Evolutionary conservation across 1,140 invertebrate genomes (phyloP).

Genomic region (Lepidostoma basale): DNA sequence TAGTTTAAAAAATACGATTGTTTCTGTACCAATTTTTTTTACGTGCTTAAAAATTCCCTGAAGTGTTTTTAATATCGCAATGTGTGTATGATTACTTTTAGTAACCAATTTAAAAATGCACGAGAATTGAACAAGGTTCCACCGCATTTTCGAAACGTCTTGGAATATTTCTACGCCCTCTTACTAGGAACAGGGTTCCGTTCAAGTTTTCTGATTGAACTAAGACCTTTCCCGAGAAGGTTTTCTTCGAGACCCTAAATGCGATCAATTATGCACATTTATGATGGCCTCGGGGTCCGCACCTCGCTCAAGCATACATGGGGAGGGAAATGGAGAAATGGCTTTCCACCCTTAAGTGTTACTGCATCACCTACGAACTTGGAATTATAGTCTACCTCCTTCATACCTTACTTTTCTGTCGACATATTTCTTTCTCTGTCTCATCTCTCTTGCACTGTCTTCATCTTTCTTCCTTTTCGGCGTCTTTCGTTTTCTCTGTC

Average conservation of each 20-base stretch:
- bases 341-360: conserved; percentile 44
- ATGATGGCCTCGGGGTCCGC: conserved; percentile 38
- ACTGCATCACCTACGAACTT: conserved; percentile 27
- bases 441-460: neutral
- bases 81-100: no score
- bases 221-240: conserved; percentile 9
- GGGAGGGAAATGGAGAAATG: conserved; percentile 40
- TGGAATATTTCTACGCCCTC: no score
- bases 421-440: neutral
- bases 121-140: neutral
- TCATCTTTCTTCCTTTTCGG: neutral
- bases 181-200: no score
- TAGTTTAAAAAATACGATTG: no score
- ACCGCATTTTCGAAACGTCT: no score
- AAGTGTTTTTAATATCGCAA: no score
- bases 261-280: conserved; percentile 45
- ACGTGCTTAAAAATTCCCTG: no score
- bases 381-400: conserved; percentile 38
- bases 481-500: neutral
- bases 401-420: conserved; percentile 13
- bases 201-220: neutral
- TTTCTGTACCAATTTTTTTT: no score
- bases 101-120: no score
- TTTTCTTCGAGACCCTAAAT: conserved; percentile 14
- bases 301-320: conserved; percentile 43